phyloP scores from a whole-genome alignment of 2,888 invertebrate genomes.

The Nemotelus nigrinus region DNA sequence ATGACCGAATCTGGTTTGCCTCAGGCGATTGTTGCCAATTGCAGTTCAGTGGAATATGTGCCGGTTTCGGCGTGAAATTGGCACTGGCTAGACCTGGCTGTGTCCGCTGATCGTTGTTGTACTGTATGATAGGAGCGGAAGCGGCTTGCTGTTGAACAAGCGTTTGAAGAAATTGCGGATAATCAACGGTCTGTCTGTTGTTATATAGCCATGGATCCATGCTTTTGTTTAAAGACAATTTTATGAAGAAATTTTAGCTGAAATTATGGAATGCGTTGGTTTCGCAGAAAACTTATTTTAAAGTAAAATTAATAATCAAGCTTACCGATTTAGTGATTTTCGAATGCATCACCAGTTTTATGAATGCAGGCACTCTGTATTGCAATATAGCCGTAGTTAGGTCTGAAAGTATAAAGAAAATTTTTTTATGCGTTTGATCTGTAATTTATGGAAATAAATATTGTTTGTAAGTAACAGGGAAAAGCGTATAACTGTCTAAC shows the following conservation, averaged over 20 bases:
- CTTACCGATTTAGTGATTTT: slow-evolving; percentile 31
- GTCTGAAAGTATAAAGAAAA: no score
- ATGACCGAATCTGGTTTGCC: slow-evolving; percentile 63
- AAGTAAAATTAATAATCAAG: background rate
- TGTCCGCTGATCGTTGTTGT: slow-evolving; percentile 27
- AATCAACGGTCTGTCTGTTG: slow-evolving; percentile 59
- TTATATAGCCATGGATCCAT: slow-evolving; percentile 85
- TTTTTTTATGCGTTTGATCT: no score
- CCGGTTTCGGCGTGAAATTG: slow-evolving; percentile 59
- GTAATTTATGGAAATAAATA: no score
- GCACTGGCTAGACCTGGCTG: slow-evolving; percentile 28
- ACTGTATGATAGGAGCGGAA: slow-evolving; percentile 61
- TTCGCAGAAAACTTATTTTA: background rate
- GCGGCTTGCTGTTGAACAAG: slow-evolving; percentile 65
- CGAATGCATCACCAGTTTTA: slow-evolving; percentile 41
- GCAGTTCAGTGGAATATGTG: slow-evolving; percentile 36
- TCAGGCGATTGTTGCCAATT: slow-evolving; percentile 61
- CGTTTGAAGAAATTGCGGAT: slow-evolving; percentile 76
- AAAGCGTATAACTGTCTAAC: no score
- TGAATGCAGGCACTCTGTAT: slow-evolving; percentile 1
- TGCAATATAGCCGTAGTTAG: slow-evolving; percentile 10
- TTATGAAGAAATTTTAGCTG: slow-evolving; percentile 29
- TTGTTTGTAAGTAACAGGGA: no score
- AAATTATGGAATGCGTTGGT: background rate
- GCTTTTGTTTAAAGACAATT: slow-evolving; percentile 47